Base-by-base conservation (phyloP, 2,113 vertebrate species). In the Motacilla tschutschensis region DNA sequence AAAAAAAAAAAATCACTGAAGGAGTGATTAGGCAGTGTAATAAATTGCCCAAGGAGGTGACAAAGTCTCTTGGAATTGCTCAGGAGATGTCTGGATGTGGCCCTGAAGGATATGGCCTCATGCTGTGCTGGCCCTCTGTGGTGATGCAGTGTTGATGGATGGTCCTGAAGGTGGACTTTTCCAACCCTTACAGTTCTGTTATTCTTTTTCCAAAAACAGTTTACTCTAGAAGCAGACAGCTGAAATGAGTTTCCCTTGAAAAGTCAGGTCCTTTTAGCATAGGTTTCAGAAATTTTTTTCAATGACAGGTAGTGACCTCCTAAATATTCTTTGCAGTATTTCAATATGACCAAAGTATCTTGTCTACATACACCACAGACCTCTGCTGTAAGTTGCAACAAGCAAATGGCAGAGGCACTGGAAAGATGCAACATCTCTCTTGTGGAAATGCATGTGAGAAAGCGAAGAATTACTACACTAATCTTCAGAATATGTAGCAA, bases 161-260 rank as follows among this genome's bases (percentile, higher is more conserved):
- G 18, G 43, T 33, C 51, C 28, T 44, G 24, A 65, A 58, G 9
- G 9, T 14, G 6, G 8, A 51, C 13, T 38, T n/a, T 44, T 71
- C 28, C 16, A 57, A 2, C 13, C 5, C 24, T 58, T n/a, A 44
- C 15, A 13, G 38, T 38, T 71, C n/a, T 38, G 16, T 0, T 0
- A 71, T 38, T 31, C 20, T 59, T 8, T 78, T 77, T 75, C n/a
- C 35, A 57, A 57, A 57, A 50, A 0, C 7, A 43, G 18, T 41
- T 11, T 53, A 55, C 43, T 31, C n/a, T 31, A n/a, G 25, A 75
- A 71, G 21, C 6, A 63, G 33, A 25, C 9, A 67, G 5, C 3
- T 70, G 40, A 31, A 66, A 74, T 48, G 13, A 36, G 5, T 18
- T 17, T 71, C 10, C 19, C 16, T 31, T 41, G 20, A 70, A 46